Base-by-base conservation (phyloP, 2,888 invertebrate genomes). In the Busseola fusca region DNA sequence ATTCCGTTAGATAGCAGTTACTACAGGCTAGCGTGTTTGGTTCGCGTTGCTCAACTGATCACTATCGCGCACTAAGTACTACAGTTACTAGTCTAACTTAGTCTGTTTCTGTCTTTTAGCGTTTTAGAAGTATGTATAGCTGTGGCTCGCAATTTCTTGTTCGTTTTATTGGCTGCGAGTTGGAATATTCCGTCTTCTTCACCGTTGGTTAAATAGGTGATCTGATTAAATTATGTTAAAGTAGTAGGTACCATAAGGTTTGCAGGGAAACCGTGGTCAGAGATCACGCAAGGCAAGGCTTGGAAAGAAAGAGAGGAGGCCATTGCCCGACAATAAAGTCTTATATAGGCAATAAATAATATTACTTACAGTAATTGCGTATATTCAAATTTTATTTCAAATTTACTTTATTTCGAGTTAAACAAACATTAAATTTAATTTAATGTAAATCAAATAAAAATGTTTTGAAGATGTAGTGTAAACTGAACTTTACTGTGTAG, bases 61-160 rank as follows among this genome's bases (percentile, higher is more conserved):
- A 65, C 58, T 70, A 84, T 83, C 83, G 82, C 56, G 16, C 62
- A 76, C 74, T 83, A 76, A 83, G 74, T 81, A 76, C 50, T 69
- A 63, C 80, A 66, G 74, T 81, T 72, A 70, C 65, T 56, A 74
- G 71, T 60, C 74, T 78, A 76, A 82, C 72, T 79, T 56, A 18
- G 68, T 72, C 69, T 68, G 45, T 30, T 76, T 70, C 60, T 65
- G 81, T 74, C 76, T 74, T 76, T 78, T 74, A 72, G 42, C 64
- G 72, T 63, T 81, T 63, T 68, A 64, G 59, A 65, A 64, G 59
- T 69, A 81, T 72, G 63, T n/a, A n/a, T n/a, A n/a, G 57, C 70
- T 34, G 52, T n/a, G 27, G 48, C 25, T 64, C 57, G 79, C 58
- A 62, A 69, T 62, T 64, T 56, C 64, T 64, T 64, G 63, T 64